Conservation (phyloP, 37 sponge, comb jelly and placozoan genomes). For the Tethya wilhelma region DNA sequence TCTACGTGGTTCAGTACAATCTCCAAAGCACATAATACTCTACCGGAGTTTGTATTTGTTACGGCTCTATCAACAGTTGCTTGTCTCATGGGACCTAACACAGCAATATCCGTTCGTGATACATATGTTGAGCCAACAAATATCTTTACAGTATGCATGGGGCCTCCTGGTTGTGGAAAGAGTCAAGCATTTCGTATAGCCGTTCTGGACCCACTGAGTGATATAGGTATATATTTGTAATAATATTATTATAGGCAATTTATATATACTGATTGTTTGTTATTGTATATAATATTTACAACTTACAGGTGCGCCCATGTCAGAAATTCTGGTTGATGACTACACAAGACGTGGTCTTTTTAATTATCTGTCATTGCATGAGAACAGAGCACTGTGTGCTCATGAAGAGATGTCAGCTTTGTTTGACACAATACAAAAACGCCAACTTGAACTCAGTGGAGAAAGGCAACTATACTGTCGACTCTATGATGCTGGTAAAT, state of each 20-base stretch:
- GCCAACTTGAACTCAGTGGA: background rate
- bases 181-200: background rate
- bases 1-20: background rate
- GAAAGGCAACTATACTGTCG: constrained; percentile 6
- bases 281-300: too few species aligned
- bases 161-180: background rate
- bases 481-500: constrained; percentile 13
- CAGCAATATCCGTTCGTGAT: background rate
- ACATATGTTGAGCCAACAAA: background rate
- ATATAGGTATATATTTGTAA: background rate
- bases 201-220: background rate
- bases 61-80: background rate
- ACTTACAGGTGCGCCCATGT: background rate
- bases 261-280: background rate
- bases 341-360: constrained; percentile 12
- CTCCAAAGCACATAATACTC: background rate
- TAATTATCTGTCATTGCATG: background rate
- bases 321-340: constrained; percentile 2
- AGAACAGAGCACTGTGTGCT: background rate
- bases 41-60: background rate
- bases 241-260: background rate
- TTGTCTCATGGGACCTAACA: background rate
- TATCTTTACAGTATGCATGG: background rate
- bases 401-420: constrained; percentile 9
- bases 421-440: constrained; percentile 1